Percentiles rank a stretch among this genome's conserved stretches.
Evolutionary conservation across 2,797 vertebrate genomes (phyloP).

Genomic region (Oceanodroma leucorhoa): DNA sequence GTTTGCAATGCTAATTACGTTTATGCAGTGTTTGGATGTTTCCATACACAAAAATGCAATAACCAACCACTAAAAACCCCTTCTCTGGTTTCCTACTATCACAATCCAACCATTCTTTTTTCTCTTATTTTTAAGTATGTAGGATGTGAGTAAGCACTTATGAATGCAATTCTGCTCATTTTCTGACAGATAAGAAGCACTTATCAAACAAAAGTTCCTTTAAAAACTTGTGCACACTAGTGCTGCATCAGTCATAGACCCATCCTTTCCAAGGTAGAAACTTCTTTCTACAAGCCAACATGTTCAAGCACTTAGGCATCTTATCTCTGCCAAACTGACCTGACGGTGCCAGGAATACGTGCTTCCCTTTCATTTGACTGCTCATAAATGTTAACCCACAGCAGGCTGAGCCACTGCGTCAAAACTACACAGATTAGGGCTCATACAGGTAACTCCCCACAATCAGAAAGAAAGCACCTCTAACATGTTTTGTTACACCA

Average conservation of each 20-base stretch:
- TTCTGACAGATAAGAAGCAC: conserved; percentile 8
- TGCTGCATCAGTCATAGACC: background rate
- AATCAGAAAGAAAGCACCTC: background rate
- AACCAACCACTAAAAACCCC: background rate
- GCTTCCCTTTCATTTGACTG: conserved; percentile 17
- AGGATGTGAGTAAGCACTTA: conserved; percentile 42
- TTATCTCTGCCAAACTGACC: conserved; percentile 26
- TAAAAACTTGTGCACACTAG: background rate
- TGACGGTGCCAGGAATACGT: background rate
- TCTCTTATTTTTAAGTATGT: background rate
- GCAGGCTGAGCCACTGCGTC: background rate
- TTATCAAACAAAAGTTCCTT: conserved; percentile 10
- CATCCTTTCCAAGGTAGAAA: background rate
- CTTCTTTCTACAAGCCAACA: conserved; percentile 20
- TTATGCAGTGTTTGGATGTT: background rate
- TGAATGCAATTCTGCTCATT: conserved; percentile 5
- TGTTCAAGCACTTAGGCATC: conserved; percentile 1
- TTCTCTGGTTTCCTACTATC: background rate
- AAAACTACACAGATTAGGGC: background rate
- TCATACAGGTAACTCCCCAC: background rate
- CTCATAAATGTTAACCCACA: background rate
- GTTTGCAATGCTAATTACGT: background rate
- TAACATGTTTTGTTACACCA: background rate
- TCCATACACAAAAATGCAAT: background rate
- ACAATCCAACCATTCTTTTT: conserved; percentile 1